Base-by-base conservation (phyloP, 2,113 vertebrate genomes). In the Scartelaos histophorus region DNA sequence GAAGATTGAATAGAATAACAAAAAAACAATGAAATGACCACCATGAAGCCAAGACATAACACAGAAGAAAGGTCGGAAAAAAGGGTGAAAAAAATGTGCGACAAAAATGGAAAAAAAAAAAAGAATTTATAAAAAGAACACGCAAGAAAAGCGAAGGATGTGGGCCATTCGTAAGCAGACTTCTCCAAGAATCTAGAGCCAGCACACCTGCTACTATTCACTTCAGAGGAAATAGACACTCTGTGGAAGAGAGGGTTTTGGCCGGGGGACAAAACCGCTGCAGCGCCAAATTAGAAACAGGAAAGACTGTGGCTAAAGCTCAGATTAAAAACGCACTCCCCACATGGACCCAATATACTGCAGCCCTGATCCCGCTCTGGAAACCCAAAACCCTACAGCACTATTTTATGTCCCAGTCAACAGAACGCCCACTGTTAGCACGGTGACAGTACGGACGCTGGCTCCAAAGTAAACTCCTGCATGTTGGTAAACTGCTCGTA, bases 121-220 rank as follows among this genome's bases (percentile, higher is more conserved):
- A 81, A 61, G 83, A 62, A 76, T 75, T 65, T 83, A 82, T 84
- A 85, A 86, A 84, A 86, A 87, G 81, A 82, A 57, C 77, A 69
- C 76, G 70, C 70, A 29, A 87, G 75, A 82, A 82, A 64, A 83
- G 77, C 87, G 84, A 67, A 79, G 87, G 86, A 92, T 91, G 89
- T 89, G 85, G 83, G 88, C 83, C 87, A 90, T 93, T 92, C 90
- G 89, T 91, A 90, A 89, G 91, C 90, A 89, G 88, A 87, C 86
- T 82, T 79, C 82, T 90, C 83, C 80, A 72, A 87, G 80, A 82
- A 88, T 84, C 83, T 82, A 35, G 35, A 90, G 89, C 93, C 93
- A 93, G 90, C 93, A 94, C 92, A 94, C 93, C 93, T 94, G 93
- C 92, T 94, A 93, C 92, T 93, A 91, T 92, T 94, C 93, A 94